Conservation (phyloP, 2,113 vertebrate genomes). For the Pampusana beccarii region DNA sequence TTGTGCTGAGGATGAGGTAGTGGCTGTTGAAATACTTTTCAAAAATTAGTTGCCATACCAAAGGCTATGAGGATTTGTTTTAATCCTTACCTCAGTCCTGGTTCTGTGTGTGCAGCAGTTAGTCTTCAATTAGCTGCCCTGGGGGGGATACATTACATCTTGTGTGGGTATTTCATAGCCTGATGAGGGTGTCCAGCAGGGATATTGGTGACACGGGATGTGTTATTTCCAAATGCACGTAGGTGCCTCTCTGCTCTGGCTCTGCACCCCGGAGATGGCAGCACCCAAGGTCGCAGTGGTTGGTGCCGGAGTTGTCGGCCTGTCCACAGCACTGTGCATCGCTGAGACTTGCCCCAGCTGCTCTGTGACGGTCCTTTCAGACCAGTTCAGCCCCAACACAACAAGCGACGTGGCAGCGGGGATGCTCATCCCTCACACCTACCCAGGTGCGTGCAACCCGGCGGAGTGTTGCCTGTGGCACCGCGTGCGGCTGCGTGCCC, state of each 20-base stretch:
- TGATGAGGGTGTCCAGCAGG: accelerated
- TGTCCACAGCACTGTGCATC: constrained; percentile 88
- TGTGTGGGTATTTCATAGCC: background rate
- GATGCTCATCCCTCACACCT: constrained; percentile 80
- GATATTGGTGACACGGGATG: background rate
- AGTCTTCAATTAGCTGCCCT: background rate
- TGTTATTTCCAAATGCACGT: background rate
- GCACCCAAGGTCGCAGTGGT: constrained; percentile 77
- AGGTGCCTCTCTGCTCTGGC: background rate
- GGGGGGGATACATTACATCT: background rate
- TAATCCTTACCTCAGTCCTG: background rate
- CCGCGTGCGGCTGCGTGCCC: accelerated
- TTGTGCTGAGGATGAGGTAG: background rate
- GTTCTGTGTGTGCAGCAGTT: background rate
- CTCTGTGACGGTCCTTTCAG: constrained; percentile 80
- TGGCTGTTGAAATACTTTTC: background rate
- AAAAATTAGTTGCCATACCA: background rate
- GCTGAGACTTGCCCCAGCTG: constrained; percentile 75
- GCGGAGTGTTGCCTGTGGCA: background rate
- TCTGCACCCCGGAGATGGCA: constrained; percentile 43
- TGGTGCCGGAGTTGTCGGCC: constrained; percentile 87
- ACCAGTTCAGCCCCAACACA: constrained; percentile 87
- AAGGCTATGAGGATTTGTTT: background rate
- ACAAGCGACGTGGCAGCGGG: constrained; percentile 91
- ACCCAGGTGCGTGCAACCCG: constrained; percentile 75